Conservation (phyloP, 1,140 invertebrate species). For the Grapholita molesta region DNA sequence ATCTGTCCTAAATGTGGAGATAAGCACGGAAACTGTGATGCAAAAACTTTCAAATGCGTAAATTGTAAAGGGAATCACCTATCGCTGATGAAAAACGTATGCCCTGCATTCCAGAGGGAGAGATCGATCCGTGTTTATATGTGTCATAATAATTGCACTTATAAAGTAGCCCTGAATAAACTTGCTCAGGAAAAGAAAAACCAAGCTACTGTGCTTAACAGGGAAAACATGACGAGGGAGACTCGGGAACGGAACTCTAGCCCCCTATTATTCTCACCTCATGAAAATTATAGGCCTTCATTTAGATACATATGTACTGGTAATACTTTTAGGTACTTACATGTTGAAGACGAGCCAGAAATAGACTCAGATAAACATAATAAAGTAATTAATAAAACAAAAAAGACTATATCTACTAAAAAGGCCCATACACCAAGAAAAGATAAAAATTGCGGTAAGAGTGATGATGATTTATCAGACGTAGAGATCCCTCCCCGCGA, state of each 20-base stretch:
- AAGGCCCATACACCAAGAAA: not conserved
- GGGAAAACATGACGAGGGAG: not conserved
- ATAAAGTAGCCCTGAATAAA: not conserved
- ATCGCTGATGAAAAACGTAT: not conserved
- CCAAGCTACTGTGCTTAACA: not conserved
- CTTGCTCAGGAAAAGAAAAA: not conserved
- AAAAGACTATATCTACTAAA: not conserved
- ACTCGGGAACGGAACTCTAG: not conserved
- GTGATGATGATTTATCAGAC: not conserved
- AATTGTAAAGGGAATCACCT: no score
- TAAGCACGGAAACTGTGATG: not conserved
- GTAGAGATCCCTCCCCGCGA: not conserved
- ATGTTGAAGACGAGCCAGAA: not conserved
- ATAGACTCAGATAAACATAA: not conserved
- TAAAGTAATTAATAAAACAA: not conserved
- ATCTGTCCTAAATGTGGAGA: not conserved
- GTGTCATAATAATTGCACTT: not conserved
- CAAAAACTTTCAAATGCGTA: not conserved
- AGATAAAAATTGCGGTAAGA: not conserved
- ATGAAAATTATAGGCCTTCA: not conserved
- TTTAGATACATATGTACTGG: not conserved
- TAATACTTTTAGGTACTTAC: not conserved
- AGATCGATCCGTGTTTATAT: not conserved
- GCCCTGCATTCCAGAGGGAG: not conserved
- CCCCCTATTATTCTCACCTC: not conserved